Percentiles rank a stretch among this genome's conserved stretches.
Conservation (phyloP, 2,113 vertebrate genomes). For the Rissa tridactyla region DNA sequence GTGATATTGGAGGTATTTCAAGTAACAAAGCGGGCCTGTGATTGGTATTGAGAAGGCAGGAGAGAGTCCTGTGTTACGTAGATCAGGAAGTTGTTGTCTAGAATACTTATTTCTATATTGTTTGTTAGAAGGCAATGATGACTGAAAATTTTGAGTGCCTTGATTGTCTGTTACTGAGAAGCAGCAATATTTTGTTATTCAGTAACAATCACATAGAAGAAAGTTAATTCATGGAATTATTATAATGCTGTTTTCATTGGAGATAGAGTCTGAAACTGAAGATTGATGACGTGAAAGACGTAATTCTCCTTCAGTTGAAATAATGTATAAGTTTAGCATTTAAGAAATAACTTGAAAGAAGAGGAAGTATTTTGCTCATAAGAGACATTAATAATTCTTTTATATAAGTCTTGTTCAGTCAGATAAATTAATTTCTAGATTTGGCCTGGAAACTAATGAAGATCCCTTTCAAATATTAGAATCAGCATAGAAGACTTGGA, state of each 20-base stretch:
- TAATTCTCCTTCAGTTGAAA: not conserved
- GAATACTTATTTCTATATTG: not conserved
- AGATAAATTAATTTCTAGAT: not conserved
- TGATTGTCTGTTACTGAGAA: not conserved
- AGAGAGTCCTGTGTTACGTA: not conserved
- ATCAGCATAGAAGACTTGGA: not conserved
- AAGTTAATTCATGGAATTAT: not conserved
- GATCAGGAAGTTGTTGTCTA: not conserved
- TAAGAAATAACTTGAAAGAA: not conserved
- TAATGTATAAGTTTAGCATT: not conserved
- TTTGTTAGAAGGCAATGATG: not conserved
- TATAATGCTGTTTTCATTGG: not conserved
- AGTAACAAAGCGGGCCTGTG: not conserved
- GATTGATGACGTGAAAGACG: not conserved
- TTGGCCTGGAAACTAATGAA: not conserved
- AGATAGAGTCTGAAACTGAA: not conserved
- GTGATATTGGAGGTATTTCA: not conserved
- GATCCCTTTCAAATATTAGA: not conserved
- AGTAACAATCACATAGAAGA: not conserved
- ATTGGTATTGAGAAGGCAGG: not conserved
- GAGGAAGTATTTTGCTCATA: not conserved
- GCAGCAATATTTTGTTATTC: not conserved
- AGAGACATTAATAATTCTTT: not conserved
- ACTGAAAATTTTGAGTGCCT: not conserved
- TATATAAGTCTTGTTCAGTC: not conserved